phyloP scores from a whole-genome alignment of 2,888 invertebrate genomes.

The Abrostola tripartita region DNA sequence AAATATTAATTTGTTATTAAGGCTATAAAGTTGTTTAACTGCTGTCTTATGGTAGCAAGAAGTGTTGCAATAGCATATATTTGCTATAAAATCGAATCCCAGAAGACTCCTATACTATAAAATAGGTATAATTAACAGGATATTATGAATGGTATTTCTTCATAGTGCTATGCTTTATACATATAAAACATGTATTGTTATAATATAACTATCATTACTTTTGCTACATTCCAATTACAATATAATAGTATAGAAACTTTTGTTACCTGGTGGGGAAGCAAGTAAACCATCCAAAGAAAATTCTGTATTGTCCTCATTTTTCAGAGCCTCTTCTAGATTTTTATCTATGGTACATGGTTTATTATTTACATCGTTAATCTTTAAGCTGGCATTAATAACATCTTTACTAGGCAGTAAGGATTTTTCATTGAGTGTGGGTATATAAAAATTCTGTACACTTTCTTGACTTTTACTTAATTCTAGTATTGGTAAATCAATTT shows the following conservation, averaged over 20 bases:
- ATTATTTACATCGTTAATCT: constrained; percentile 34
- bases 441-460: constrained; percentile 30
- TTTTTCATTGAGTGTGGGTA: constrained; percentile 17
- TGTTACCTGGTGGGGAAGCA: constrained; percentile 73
- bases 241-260: neutral
- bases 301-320: constrained; percentile 63
- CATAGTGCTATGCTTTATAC: too few species aligned
- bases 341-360: constrained; percentile 70
- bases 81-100: too few species aligned
- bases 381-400: constrained; percentile 27
- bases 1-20: too few species aligned
- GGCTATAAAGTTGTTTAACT: too few species aligned
- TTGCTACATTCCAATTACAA: too few species aligned
- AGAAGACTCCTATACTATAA: too few species aligned
- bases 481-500: constrained; percentile 30
- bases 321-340: constrained; percentile 75
- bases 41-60: too few species aligned
- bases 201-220: too few species aligned
- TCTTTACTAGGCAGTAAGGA: constrained; percentile 21
- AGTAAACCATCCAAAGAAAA: constrained; percentile 73
- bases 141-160: too few species aligned
- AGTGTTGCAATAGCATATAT: too few species aligned
- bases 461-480: constrained; percentile 23
- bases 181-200: too few species aligned
- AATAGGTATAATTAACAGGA: too few species aligned